These are phyloP conservation scores for Ganaspis brasiliensis DNA, from an alignment of 2,888 invertebrate genomes.

Conservation along the genomic window DNA sequence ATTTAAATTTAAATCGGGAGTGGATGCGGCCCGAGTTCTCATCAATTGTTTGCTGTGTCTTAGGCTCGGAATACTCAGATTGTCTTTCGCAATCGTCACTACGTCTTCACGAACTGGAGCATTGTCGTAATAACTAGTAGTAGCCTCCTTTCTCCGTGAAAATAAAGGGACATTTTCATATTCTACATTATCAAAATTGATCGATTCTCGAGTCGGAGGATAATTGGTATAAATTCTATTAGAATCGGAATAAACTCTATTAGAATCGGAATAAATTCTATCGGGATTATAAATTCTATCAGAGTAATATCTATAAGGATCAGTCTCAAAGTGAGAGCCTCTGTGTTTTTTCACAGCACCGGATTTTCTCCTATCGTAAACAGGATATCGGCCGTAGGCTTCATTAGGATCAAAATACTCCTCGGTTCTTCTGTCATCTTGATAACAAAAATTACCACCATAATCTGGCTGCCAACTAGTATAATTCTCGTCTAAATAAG, in stretches of 20 bases:
- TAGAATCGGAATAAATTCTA: constrained; percentile 45
- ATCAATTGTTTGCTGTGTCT: constrained; percentile 67
- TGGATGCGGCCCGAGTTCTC: constrained; percentile 74
- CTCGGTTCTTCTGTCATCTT: constrained; percentile 52
- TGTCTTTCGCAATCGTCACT: constrained; percentile 54
- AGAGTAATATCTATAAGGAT: constrained; percentile 51
- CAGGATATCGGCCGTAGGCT: constrained; percentile 39
- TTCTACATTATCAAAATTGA: constrained; percentile 27
- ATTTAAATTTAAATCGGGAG: constrained; percentile 73
- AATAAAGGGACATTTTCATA: constrained; percentile 44
- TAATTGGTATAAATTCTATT: constrained; percentile 53
- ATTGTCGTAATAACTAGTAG: constrained; percentile 67
- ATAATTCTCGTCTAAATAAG: constrained; percentile 71
- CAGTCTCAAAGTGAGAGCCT: constrained; percentile 58
- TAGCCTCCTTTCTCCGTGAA: constrained; percentile 58
- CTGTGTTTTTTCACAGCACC: constrained; percentile 52
- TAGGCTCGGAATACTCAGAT: constrained; percentile 62
- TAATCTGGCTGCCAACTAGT: constrained; percentile 67
- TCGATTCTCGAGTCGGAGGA: constrained; percentile 20
- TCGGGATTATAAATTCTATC: constrained; percentile 50
- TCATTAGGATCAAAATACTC: constrained; percentile 54
- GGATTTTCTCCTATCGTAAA: constrained; percentile 32
- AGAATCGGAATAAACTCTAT: constrained; percentile 53
- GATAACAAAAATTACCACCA: constrained; percentile 57
- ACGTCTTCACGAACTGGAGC: constrained; percentile 58